Evolutionary conservation across 2,888 invertebrate genomes (phyloP).

Genomic region (Aquatica leii): DNA sequence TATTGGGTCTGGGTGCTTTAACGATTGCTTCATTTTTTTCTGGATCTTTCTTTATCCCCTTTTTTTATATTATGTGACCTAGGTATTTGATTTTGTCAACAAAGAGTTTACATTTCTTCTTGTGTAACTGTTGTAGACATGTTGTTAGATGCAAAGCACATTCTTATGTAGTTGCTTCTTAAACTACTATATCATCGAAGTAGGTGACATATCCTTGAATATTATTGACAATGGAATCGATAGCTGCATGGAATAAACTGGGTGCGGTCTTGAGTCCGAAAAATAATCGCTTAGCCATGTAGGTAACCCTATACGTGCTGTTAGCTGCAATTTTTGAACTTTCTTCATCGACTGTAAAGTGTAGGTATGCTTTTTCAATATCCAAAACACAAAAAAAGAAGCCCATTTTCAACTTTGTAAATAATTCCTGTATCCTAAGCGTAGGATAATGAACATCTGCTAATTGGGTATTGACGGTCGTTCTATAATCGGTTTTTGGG

Average conservation of each 20-base stretch:
- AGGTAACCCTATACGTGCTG: constrained; percentile 15
- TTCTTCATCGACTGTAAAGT: not conserved
- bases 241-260: too few relatives aligned
- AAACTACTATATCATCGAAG: not conserved
- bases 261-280: too few relatives aligned
- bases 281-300: not conserved
- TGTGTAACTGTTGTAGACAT: not conserved
- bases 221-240: not conserved
- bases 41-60: constrained; percentile 25
- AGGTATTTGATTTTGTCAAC: constrained; percentile 35
- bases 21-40: constrained; percentile 7
- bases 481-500: constrained; percentile 36
- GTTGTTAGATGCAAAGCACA: not conserved
- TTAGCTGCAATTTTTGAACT: not conserved
- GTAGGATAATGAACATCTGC: constrained; percentile 23
- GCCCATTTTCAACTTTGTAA: not conserved
- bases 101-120: constrained; percentile 40
- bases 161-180: not conserved
- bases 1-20: not conserved
- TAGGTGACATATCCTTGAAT: not conserved
- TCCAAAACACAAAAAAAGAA: constrained; percentile 16
- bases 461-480: constrained; percentile 31
- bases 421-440: constrained; percentile 7
- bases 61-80: too few relatives aligned
- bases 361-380: constrained; percentile 23